A percentile compares a stretch with the other conserved stretches of the same genome.
phyloP scores from a whole-genome alignment of 2,888 invertebrate species.

The Tridacna gigas region DNA sequence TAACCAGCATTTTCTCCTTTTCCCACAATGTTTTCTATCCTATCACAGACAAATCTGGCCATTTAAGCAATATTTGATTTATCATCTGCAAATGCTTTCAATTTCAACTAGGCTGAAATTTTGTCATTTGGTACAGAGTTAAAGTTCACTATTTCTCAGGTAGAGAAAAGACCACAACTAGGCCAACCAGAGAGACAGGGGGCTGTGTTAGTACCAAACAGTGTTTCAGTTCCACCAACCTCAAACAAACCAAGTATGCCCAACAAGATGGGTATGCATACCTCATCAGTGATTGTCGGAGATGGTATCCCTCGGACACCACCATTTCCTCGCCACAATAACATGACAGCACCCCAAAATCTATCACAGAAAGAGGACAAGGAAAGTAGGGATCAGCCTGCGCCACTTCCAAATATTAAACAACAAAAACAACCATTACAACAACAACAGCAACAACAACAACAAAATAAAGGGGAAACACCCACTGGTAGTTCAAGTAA shows the following conservation, averaged over 20 bases:
- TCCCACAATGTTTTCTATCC: too few species aligned
- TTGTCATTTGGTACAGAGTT: background rate
- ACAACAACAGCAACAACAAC: background rate
- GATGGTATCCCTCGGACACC: background rate
- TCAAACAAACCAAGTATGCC: background rate
- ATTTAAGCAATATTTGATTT: too few species aligned
- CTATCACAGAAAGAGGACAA: background rate
- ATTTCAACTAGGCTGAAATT: too few species aligned
- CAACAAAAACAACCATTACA: background rate
- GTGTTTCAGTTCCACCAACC: background rate
- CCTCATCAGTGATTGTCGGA: background rate
- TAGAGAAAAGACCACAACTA: background rate
- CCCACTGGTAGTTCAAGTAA: slow-evolving; percentile 1
- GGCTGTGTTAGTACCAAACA: background rate
- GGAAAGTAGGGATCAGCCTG: background rate
- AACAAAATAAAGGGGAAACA: slow-evolving; percentile 23
- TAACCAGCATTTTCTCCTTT: too few species aligned
- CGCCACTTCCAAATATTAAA: background rate
- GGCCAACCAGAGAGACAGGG: slow-evolving; percentile 11
- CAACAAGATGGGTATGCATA: background rate
- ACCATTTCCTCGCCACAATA: slow-evolving; percentile 9
- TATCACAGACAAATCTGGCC: too few species aligned
- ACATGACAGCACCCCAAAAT: background rate
- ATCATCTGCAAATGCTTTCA: too few species aligned
- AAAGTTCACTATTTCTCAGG: background rate